A percentile compares a stretch with the other conserved stretches of the same genome.
Conservation (phyloP, 2,113 vertebrate species). For the Ursus arctos region DNA sequence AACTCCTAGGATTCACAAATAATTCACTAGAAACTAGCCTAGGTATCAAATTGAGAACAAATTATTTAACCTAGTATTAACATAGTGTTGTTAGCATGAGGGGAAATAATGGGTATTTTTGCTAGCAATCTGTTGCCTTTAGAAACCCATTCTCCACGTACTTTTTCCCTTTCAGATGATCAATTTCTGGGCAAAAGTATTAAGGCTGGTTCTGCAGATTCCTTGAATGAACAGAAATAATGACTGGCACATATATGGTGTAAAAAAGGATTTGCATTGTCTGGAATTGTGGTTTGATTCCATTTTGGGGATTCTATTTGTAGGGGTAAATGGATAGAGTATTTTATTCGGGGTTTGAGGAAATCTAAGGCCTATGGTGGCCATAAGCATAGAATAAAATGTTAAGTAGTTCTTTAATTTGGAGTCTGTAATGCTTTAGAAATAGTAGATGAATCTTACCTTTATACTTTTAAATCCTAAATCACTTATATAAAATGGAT, state of each 20-base stretch:
- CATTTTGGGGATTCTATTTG: conserved; percentile 18
- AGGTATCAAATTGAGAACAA: conserved; percentile 32
- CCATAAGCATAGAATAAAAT: conserved; percentile 14
- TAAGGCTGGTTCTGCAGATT: conserved; percentile 7
- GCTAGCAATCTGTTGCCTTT: background rate
- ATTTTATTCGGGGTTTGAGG: conserved; percentile 12
- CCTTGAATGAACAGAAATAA: background rate
- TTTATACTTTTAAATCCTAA: conserved; percentile 46
- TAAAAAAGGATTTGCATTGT: background rate
- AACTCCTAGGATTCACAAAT: background rate
- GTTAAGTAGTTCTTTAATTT: background rate
- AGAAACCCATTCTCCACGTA: conserved; percentile 14
- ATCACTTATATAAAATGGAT: conserved; percentile 7
- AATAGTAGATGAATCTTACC: conserved; percentile 6
- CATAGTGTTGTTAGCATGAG: background rate
- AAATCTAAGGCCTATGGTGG: background rate
- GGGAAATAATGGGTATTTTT: background rate
- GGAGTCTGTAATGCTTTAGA: conserved; percentile 18
- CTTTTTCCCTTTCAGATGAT: conserved; percentile 36
- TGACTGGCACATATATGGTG: background rate
- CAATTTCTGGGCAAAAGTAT: conserved; percentile 35
- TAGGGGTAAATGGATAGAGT: conserved; percentile 21
- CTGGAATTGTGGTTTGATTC: conserved; percentile 12
- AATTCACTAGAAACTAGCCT: conserved; percentile 1
- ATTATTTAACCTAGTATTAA: conserved; percentile 39